Evolutionary conservation across 2,888 invertebrate species (phyloP).

Genomic region (Drosophila paramelanica): DNA sequence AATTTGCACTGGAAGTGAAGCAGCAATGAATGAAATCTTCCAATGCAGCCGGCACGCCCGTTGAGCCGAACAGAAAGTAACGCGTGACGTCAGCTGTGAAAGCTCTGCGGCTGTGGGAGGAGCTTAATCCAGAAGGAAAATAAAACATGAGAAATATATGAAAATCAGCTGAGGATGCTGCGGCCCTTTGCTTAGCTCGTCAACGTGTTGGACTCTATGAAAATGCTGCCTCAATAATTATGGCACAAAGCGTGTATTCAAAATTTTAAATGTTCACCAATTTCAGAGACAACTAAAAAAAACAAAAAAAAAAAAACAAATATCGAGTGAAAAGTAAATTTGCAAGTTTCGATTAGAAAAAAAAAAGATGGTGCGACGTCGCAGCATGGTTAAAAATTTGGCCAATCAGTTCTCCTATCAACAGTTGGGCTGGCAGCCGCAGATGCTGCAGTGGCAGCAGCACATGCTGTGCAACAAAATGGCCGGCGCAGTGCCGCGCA

Average conservation of each 20-base stretch:
- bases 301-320: constrained; percentile 15
- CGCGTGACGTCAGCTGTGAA: constrained; percentile 42
- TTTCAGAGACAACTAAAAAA: constrained; percentile 15
- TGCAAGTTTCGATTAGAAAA: background rate
- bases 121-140: background rate
- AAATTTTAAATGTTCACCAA: constrained; percentile 59
- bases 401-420: constrained; percentile 30
- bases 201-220: constrained; percentile 17
- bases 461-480: constrained; percentile 7
- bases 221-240: constrained; percentile 22
- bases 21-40: constrained; percentile 60
- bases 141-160: background rate
- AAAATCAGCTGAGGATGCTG: constrained; percentile 14
- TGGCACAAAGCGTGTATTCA: constrained; percentile 40
- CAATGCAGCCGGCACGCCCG: constrained; percentile 25
- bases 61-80: background rate
- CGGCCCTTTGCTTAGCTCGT: constrained; percentile 38
- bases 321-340: constrained; percentile 1
- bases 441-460: background rate
- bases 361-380: constrained; percentile 49
- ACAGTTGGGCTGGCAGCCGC: constrained; percentile 1
- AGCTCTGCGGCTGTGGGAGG: background rate
- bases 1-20: constrained; percentile 33
- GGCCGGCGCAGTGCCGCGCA: constrained; percentile 10
- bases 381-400: constrained; percentile 20